These are phyloP conservation scores for Drosophila formosana DNA, from an alignment of 2,888 invertebrate species.

Conservation along the genomic window DNA sequence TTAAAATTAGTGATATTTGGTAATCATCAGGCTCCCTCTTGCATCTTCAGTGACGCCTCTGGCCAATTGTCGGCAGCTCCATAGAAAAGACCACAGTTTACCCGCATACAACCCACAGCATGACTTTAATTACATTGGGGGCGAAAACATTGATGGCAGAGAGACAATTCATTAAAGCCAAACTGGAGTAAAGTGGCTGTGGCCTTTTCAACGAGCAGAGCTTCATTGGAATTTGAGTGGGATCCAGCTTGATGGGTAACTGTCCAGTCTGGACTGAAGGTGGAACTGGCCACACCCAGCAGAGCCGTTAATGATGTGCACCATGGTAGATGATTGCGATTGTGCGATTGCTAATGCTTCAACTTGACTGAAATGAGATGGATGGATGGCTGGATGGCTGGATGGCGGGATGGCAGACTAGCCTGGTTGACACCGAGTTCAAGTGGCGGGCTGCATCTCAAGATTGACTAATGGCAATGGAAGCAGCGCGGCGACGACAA, in stretches of 20 bases:
- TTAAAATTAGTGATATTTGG: neutral
- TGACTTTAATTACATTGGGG: conserved; percentile 63
- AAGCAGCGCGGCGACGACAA: conserved; percentile 45
- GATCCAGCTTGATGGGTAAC: conserved; percentile 46
- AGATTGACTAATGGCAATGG: conserved; percentile 76
- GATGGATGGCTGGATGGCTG: conserved; percentile 40
- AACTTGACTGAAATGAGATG: conserved; percentile 53
- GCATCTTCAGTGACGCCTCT: conserved; percentile 8
- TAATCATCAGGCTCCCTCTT: neutral
- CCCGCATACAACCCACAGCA: conserved; percentile 18
- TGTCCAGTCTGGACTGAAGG: conserved; percentile 36
- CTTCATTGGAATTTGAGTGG: conserved; percentile 51
- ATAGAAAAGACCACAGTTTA: neutral
- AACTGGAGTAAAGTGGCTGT: conserved; percentile 30
- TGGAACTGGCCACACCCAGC: conserved; percentile 50
- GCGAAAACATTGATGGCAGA: conserved; percentile 41
- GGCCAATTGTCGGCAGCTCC: conserved; percentile 2
- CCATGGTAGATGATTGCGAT: conserved; percentile 72
- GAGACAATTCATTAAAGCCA: conserved; percentile 70
- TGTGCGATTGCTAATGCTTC: conserved; percentile 58
- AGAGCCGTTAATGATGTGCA: conserved; percentile 76
- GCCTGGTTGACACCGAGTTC: conserved; percentile 65
- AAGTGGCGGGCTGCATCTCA: conserved; percentile 73
- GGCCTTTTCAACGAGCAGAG: conserved; percentile 23
- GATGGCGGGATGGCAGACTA: conserved; percentile 41